Percentiles rank a stretch among this genome's conserved stretches.
Conservation (phyloP, 2,113 vertebrate genomes). For the Gymnogyps californianus region DNA sequence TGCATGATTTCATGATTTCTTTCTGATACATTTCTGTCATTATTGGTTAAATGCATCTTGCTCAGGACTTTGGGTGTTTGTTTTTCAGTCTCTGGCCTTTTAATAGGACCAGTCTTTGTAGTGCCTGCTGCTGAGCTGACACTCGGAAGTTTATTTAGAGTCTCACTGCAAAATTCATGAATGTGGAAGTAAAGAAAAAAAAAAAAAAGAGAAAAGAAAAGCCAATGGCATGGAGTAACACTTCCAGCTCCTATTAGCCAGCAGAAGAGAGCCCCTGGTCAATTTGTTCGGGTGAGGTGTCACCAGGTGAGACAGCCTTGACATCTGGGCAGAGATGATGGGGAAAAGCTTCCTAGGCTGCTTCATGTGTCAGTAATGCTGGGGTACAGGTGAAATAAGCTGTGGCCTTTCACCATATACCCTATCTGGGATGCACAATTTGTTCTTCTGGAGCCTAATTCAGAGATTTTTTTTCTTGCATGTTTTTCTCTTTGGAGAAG, state of each 20-base stretch:
- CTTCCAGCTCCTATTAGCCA: not conserved
- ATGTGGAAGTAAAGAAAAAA: not conserved
- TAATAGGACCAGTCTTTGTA: accelerated
- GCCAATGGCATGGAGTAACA: not conserved
- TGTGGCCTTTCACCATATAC: not conserved
- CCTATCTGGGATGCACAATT: not conserved
- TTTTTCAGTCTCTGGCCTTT: not conserved
- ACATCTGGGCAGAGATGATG: not conserved
- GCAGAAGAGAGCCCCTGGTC: not conserved
- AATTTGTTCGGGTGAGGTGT: not conserved
- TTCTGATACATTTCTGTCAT: accelerated
- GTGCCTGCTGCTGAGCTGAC: not conserved
- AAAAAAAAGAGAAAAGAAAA: not conserved
- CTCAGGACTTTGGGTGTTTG: not conserved
- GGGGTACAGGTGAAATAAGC: not conserved
- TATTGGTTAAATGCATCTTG: accelerated
- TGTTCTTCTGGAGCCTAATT: not conserved
- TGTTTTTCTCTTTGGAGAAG: not conserved
- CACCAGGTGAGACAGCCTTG: not conserved
- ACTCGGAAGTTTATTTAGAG: accelerated
- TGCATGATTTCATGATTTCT: not conserved
- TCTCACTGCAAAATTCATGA: not conserved
- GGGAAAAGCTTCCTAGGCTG: not conserved
- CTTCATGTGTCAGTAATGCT: accelerated
- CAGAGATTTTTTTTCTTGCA: not conserved